Percentiles rank a stretch among this genome's conserved stretches.
Conservation (phyloP, 1,140 invertebrate species). For the Elymnias hypermnestra region DNA sequence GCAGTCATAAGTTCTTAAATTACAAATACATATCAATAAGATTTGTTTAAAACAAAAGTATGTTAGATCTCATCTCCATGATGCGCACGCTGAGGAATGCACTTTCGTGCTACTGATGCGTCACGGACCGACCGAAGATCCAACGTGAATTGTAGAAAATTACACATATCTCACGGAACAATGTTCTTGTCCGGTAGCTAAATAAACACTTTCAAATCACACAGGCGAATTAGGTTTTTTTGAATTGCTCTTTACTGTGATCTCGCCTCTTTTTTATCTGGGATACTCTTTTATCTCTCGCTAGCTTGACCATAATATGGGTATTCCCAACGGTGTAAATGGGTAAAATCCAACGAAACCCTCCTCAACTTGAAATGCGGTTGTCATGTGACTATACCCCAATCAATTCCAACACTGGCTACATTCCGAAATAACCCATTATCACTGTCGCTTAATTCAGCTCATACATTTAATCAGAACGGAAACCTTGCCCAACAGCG, state of each 20-base stretch:
- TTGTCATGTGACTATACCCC: no score
- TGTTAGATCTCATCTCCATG: conserved; percentile 11
- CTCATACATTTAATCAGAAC: conserved; percentile 38
- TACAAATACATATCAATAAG: no score
- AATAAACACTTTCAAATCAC: no score
- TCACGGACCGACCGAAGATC: conserved; percentile 31
- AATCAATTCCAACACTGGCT: conserved; percentile 48
- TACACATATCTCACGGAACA: conserved; percentile 22
- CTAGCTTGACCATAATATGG: no score
- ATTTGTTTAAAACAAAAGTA: conserved; percentile 2
- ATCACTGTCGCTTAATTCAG: conserved; percentile 30
- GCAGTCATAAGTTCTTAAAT: no score
- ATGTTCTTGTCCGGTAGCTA: neutral
- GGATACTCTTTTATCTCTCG: no score
- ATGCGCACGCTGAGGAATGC: conserved; percentile 42
- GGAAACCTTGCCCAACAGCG: conserved; percentile 47
- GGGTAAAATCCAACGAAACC: no score
- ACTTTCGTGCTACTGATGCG: conserved; percentile 53
- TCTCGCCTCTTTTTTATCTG: no score
- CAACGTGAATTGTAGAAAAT: conserved; percentile 26
- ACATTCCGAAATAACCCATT: conserved; percentile 48
- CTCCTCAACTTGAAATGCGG: no score
- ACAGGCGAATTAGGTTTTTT: no score
- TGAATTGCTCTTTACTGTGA: no score
- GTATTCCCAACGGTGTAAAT: no score